These are phyloP conservation scores for Hippocampus guttulatus DNA, from an alignment of 2,113 vertebrate species.

Conservation along the genomic window DNA sequence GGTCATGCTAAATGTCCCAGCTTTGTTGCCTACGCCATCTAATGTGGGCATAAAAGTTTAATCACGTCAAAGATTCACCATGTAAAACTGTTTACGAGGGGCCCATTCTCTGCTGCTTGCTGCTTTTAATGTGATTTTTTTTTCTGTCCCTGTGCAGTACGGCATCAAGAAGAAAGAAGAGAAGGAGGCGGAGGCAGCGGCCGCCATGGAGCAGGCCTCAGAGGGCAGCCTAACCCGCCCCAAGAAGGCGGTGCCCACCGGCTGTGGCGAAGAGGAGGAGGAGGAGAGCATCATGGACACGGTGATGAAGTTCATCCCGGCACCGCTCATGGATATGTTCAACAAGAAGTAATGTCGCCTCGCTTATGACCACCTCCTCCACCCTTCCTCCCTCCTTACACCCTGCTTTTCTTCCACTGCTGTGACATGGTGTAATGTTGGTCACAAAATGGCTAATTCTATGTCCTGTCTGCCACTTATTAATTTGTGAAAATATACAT, in stretches of 20 bases:
- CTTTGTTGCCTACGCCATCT: background rate
- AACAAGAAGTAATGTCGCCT: slow-evolving; percentile 75
- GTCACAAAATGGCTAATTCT: background rate
- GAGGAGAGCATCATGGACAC: slow-evolving; percentile 98
- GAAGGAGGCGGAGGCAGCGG: slow-evolving; percentile 87
- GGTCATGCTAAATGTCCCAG: background rate
- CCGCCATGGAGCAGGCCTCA: slow-evolving; percentile 81
- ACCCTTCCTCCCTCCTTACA: background rate
- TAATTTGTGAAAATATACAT: background rate
- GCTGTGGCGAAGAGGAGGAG: slow-evolving; percentile 80
- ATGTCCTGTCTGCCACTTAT: background rate
- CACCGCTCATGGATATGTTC: slow-evolving; percentile 96
- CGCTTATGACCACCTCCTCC: background rate
- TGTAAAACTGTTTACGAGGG: no score
- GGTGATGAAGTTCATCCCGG: slow-evolving; percentile 96
- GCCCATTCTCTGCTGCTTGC: background rate
- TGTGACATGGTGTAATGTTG: background rate
- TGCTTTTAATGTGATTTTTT: background rate
- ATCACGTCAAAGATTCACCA: background rate
- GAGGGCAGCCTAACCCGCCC: slow-evolving; percentile 91
- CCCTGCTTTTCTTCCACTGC: slow-evolving; percentile 1
- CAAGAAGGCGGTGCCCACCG: slow-evolving; percentile 82
- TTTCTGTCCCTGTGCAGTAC: slow-evolving; percentile 64
- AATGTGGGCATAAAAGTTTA: background rate
- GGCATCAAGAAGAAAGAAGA: slow-evolving; percentile 97